Base-by-base conservation (phyloP, 1,140 invertebrate genomes). In the Macrobrachium nipponense region DNA sequence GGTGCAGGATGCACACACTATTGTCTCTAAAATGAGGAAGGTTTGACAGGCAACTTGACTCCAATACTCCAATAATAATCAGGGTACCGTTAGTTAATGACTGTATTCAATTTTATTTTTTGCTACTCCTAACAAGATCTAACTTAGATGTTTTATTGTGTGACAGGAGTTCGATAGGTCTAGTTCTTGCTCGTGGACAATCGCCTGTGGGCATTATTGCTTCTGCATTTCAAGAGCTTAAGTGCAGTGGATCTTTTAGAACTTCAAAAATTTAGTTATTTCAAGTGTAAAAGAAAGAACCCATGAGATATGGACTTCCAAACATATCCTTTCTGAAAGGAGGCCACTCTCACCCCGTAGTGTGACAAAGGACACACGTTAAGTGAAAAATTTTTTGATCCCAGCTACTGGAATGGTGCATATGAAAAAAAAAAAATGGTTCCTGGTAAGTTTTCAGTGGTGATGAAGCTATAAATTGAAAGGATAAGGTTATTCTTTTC, bases 21-120 rank as follows among this genome's bases (percentile, higher is more conserved):
- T 73, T 36, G 62, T 61, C 59, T 61, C 20, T 27, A 78, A n/a
- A 20, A 10, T 79, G 18, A 60, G n/a, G 58, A 60, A 79, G 14
- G 59, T 61, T 59, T 68, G 61, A 80, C 84, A 86, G 84, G 84
- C 84, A 86, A 80, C 84, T 86, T 86, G 84, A 86, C 77, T 78
- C 64, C 60, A 86, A 76, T 77, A 86, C 84, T 86, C 84, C 84
- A 86, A 51, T 86, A 86, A 80, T 66, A 86, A 86, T 86, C 84
- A 86, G 84, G 84, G 84, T 86, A 86, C 84, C 84, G 68, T 86
- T 80, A 85, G 82, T 66, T 85, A 86, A 64, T 80, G 72, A 83
- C 72, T 86, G 59, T 84, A 68, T 80, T 86, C 58, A 86, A 60
- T 86, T 86, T 86, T 43, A 60, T 72, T 86, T 75, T 59, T 68